Evolutionary conservation across 2,888 invertebrate species (phyloP).

Genomic region (Macrophya alboannulata): DNA sequence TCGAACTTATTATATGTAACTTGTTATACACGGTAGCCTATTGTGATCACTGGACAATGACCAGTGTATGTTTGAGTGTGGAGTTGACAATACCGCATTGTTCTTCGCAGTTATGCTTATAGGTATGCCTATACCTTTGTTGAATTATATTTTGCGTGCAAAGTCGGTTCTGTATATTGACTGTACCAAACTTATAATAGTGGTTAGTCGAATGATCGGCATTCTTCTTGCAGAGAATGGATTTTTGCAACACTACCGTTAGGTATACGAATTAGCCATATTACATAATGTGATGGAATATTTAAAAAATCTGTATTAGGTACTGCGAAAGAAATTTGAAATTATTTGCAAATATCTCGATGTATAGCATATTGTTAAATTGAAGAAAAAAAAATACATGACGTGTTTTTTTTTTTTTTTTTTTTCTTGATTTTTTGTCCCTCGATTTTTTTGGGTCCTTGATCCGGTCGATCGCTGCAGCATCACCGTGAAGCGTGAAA

Average conservation of each 20-base stretch:
- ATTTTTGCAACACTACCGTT: too few species aligned
- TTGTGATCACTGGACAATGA: slow-evolving; percentile 52
- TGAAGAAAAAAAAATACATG: background rate
- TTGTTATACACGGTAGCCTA: slow-evolving; percentile 46
- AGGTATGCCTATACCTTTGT: background rate
- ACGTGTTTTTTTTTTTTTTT: background rate
- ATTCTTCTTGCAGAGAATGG: background rate
- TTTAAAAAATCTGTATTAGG: too few species aligned
- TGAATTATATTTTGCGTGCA: slow-evolving; percentile 8
- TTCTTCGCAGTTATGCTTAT: slow-evolving; percentile 16
- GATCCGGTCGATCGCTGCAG: background rate
- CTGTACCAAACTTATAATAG: background rate
- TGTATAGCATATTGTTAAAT: too few species aligned
- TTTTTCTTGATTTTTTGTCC: background rate
- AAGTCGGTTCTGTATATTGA: background rate
- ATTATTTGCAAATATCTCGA: too few species aligned
- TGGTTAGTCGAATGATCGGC: too few species aligned
- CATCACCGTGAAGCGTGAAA: slow-evolving; percentile 41
- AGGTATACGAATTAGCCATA: too few species aligned
- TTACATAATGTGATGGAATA: too few species aligned
- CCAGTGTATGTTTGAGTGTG: slow-evolving; percentile 25
- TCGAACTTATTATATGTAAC: slow-evolving; percentile 41
- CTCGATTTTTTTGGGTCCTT: too few species aligned
- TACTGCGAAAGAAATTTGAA: too few species aligned
- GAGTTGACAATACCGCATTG: slow-evolving; percentile 43